Evolutionary conservation across 2,888 invertebrate genomes (phyloP).

Genomic region (Leucania comma): DNA sequence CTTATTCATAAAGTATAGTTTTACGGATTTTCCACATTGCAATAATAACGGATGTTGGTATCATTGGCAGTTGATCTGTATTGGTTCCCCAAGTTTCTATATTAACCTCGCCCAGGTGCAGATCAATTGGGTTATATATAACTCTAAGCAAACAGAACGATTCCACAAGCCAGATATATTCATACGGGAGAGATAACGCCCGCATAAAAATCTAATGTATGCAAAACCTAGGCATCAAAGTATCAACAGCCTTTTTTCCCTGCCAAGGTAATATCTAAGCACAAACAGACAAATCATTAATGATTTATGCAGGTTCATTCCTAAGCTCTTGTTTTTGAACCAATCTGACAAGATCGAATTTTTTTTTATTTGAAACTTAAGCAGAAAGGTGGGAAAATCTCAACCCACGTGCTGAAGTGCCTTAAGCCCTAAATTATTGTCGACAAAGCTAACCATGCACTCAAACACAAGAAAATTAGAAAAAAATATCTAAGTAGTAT

Average conservation of each 20-base stretch:
- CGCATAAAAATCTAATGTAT: conserved; percentile 19
- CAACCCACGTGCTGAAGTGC: too few species aligned
- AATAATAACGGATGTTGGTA: conserved; percentile 36
- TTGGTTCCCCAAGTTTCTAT: conserved; percentile 26
- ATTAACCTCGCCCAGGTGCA: conserved; percentile 28
- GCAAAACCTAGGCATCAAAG: conserved; percentile 10
- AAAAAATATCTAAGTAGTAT: neutral
- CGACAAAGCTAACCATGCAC: neutral
- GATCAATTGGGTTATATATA: conserved; percentile 53
- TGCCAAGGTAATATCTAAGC: neutral
- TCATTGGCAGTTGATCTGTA: conserved; percentile 28
- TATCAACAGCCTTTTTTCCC: conserved; percentile 9
- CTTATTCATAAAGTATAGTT: too few species aligned
- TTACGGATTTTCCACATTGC: conserved; percentile 6
- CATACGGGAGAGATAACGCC: conserved; percentile 29
- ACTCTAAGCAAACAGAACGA: conserved; percentile 28
- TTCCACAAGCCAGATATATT: conserved; percentile 30
- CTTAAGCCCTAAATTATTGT: neutral
- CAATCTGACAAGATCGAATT: neutral
- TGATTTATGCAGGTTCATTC: conserved; percentile 14
- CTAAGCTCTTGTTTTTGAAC: neutral
- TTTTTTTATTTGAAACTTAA: neutral
- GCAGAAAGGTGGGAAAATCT: neutral
- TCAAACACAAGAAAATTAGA: neutral
- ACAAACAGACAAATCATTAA: conserved; percentile 20